Conservation (phyloP, 2,797 vertebrate species). For the Epinephelus malabaricus region DNA sequence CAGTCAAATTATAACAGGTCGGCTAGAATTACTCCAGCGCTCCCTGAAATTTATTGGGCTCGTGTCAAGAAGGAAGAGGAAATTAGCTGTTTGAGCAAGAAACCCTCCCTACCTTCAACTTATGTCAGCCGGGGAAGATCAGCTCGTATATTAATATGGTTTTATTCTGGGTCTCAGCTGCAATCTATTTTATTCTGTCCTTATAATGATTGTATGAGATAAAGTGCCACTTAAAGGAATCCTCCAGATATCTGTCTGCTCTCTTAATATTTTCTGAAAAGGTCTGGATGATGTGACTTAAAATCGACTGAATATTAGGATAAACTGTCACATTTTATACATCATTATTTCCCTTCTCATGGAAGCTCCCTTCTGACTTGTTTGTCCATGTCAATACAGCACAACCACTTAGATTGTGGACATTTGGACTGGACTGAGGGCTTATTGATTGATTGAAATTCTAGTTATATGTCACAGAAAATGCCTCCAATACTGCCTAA, state of each 20-base stretch:
- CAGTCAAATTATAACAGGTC: slow-evolving; percentile 67
- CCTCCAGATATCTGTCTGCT: slow-evolving; percentile 29
- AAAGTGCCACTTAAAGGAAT: slow-evolving; percentile 44
- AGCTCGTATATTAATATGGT: slow-evolving; percentile 20
- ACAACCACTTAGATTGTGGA: background rate
- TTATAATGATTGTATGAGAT: slow-evolving; percentile 38
- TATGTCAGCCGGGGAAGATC: slow-evolving; percentile 36
- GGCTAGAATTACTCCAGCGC: slow-evolving; percentile 53
- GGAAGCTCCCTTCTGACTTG: background rate
- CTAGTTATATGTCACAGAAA: background rate
- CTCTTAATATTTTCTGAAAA: slow-evolving; percentile 6
- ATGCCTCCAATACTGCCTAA: too few relatives aligned
- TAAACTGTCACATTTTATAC: slow-evolving; percentile 7
- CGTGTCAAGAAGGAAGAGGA: slow-evolving; percentile 57
- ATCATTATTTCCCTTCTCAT: background rate
- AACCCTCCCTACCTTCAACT: slow-evolving; percentile 36
- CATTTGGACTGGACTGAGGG: background rate
- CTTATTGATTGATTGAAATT: background rate
- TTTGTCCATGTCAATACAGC: background rate
- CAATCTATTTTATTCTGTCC: slow-evolving; percentile 35
- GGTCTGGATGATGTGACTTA: background rate
- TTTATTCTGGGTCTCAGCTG: slow-evolving; percentile 43
- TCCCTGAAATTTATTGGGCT: slow-evolving; percentile 52
- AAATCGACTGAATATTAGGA: slow-evolving; percentile 14
- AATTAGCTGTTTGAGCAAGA: slow-evolving; percentile 52